Percentiles rank a stretch among this genome's conserved stretches.
Evolutionary conservation across 2,113 vertebrate species (phyloP).

Genomic region (Vidua macroura): DNA sequence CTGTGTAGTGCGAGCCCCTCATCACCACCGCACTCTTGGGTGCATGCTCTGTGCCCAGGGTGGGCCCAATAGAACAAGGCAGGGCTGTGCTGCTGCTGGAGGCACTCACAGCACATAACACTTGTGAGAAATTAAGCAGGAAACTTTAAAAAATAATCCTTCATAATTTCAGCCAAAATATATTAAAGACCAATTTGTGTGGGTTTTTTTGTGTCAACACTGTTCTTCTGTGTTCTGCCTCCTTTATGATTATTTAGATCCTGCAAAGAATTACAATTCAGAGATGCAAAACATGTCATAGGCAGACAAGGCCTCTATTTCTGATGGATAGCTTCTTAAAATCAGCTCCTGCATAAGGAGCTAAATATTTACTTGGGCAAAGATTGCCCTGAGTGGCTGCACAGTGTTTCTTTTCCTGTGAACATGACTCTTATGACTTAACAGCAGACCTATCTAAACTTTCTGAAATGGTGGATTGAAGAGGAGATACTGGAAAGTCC

Average conservation of each 20-base stretch:
- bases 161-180: accelerated
- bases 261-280: neutral
- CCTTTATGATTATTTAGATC: neutral
- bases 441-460: neutral
- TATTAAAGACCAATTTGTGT: neutral
- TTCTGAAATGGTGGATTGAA: neutral
- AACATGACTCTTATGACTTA: neutral
- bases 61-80: accelerated
- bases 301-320: neutral
- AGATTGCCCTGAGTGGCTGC: neutral
- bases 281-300: neutral
- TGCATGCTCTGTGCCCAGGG: accelerated
- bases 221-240: neutral
- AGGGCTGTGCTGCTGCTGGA: neutral
- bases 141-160: neutral
- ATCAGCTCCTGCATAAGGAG: neutral
- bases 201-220: neutral
- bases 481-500: neutral
- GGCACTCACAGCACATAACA: accelerated
- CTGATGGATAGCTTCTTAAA: neutral
- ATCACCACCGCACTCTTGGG: neutral
- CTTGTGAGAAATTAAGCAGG: neutral
- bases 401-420: neutral
- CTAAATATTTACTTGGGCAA: neutral
- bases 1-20: accelerated